Evolutionary conservation across 2,888 invertebrate species (phyloP), one percentile per base, ranked within the genome.

Genomic region (Acleris cristana): DNA sequence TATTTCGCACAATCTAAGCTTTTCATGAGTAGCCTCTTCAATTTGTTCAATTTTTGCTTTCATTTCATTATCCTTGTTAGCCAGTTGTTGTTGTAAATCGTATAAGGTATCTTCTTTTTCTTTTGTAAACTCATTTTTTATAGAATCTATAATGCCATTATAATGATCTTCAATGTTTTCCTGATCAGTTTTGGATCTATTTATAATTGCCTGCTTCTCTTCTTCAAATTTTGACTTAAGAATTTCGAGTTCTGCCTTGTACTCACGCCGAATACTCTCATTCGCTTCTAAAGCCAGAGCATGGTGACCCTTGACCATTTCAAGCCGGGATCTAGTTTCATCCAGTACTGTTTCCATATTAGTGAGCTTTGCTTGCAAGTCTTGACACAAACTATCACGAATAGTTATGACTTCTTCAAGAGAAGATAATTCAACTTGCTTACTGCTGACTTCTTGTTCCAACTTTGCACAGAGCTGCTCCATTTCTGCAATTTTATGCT

Each of bases 291-390:
- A 70, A 34, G 93, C 93, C 69, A 93, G 78, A 51, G 88, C 87
- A 82, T 93, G 93, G 73, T 93, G 93, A 1, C 91, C 90, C 78
- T 93, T 92, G 1, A 93, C 92, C 90, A 93, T 90, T 80, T 92
- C 92, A 49, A 92, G 80, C 68, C 91, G 84, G 74, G 92, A 89
- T 53, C 78, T 81, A n/a, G 88, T 87, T 81, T 92, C 90, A 57
- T 89, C 88, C 21, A 92, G 72, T 58, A 78, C 77, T 59, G 76
- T 79, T 79, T 91, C 91, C 61, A 82, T 80, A 69, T 80, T 80
- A 49, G 86, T 87, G 21, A 92, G 77, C 80, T 92, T 92, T 30
- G 87, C 82, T 74, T 92, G 92, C 16, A 92, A 80, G 74, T 92
- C 92, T 73, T 90, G 84, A 72, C 92, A 92, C 44, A 92, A 77